phyloP scores from a whole-genome alignment of 2,113 vertebrate genomes.

The Pygoscelis antarcticus region DNA sequence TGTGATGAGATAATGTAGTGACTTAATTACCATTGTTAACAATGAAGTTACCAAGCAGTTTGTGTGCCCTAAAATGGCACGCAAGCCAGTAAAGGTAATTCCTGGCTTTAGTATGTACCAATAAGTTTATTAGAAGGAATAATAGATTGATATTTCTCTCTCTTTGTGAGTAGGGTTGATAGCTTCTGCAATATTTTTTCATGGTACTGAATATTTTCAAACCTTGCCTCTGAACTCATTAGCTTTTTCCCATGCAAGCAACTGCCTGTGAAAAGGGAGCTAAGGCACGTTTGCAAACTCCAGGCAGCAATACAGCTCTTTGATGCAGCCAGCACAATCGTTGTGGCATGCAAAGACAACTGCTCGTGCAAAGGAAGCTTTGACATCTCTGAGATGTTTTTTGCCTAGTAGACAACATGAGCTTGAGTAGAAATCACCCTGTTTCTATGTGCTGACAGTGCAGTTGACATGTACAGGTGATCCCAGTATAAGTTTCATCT shows the following conservation, averaged over 20 bases:
- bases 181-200: constrained; percentile 3
- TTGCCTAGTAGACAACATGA: background rate
- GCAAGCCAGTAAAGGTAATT: constrained; percentile 25
- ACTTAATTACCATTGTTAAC: constrained; percentile 65
- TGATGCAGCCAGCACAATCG: constrained; percentile 11
- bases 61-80: constrained; percentile 47
- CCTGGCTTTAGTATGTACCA: background rate
- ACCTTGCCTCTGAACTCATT: constrained; percentile 2
- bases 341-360: constrained; percentile 17
- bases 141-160: constrained; percentile 6
- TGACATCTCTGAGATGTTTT: background rate
- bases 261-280: constrained; percentile 13
- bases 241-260: background rate
- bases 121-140: background rate
- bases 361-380: constrained; percentile 24
- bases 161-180: background rate
- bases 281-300: constrained; percentile 50
- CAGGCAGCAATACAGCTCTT: background rate
- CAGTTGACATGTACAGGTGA: background rate
- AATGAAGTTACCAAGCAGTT: constrained; percentile 57
- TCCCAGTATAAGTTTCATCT: background rate
- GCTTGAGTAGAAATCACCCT: background rate
- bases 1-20: constrained; percentile 66
- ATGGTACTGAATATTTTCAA: background rate
- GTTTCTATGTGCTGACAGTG: background rate